phyloP scores from a whole-genome alignment of 2,113 vertebrate species.

The Solenodon paradoxus region DNA sequence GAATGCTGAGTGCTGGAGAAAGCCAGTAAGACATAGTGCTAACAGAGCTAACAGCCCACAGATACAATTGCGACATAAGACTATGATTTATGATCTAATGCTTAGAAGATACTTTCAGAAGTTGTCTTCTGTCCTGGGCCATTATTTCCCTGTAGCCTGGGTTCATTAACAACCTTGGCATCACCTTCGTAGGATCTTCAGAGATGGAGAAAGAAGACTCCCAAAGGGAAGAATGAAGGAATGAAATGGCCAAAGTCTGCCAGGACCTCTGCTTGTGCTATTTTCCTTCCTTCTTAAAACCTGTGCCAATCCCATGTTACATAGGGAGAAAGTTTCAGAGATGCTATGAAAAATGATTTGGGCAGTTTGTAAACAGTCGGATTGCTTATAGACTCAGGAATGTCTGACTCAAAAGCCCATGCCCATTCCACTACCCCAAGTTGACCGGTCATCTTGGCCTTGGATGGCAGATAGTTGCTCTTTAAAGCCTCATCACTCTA shows the following conservation, averaged over 20 bases:
- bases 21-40: neutral
- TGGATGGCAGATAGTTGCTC: neutral
- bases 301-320: neutral
- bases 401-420: neutral
- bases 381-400: neutral
- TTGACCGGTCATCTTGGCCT: neutral
- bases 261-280: neutral
- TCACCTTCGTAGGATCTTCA: neutral
- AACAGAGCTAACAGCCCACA: neutral
- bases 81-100: neutral
- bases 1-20: neutral
- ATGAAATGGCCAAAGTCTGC: neutral
- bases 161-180: neutral
- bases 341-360: neutral
- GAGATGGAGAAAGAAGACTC: neutral
- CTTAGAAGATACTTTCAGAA: constrained; percentile 12
- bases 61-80: neutral
- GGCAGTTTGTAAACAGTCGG: neutral
- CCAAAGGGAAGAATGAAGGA: neutral
- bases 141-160: neutral
- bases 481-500: neutral
- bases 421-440: neutral
- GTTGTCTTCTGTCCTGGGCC: constrained; percentile 22
- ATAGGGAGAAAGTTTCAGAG: neutral
- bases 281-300: neutral